Evolutionary conservation across 2,113 vertebrate species (phyloP).

Genomic region (Dipodomys stephensi): DNA sequence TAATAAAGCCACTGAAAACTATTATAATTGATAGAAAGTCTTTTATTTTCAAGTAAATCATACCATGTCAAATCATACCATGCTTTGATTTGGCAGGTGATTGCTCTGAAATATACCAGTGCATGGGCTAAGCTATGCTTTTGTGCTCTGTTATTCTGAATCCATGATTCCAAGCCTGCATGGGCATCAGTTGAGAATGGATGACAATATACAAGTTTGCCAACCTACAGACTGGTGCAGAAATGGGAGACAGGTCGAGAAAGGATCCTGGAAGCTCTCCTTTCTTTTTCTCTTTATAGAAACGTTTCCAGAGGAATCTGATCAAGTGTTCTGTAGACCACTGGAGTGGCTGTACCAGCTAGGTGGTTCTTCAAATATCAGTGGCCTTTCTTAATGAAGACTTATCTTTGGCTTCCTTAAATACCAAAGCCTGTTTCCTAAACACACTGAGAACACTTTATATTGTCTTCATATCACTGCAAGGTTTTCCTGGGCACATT

Average conservation of each 20-base stretch:
- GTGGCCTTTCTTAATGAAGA: neutral
- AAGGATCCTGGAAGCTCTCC: neutral
- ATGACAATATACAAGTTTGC: neutral
- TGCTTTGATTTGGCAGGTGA: neutral
- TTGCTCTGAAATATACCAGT: neutral
- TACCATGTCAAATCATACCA: neutral
- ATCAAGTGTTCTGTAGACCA: neutral
- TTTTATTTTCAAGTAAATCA: neutral
- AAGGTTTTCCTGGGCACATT: neutral
- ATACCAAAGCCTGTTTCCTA: neutral
- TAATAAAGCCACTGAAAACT: conserved; percentile 58
- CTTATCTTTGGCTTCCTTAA: neutral
- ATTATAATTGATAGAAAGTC: conserved; percentile 31
- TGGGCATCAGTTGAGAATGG: neutral
- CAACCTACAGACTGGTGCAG: neutral
- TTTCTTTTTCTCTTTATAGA: neutral
- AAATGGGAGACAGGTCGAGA: neutral
- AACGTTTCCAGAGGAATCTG: neutral
- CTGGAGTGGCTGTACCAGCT: neutral
- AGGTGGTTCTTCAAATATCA: neutral
- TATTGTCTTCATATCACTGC: neutral
- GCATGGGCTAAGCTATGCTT: neutral
- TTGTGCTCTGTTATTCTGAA: neutral
- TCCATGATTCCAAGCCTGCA: neutral
- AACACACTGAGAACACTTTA: neutral